Base-by-base conservation (phyloP, 2,888 invertebrate genomes). In the Luperina testacea region DNA sequence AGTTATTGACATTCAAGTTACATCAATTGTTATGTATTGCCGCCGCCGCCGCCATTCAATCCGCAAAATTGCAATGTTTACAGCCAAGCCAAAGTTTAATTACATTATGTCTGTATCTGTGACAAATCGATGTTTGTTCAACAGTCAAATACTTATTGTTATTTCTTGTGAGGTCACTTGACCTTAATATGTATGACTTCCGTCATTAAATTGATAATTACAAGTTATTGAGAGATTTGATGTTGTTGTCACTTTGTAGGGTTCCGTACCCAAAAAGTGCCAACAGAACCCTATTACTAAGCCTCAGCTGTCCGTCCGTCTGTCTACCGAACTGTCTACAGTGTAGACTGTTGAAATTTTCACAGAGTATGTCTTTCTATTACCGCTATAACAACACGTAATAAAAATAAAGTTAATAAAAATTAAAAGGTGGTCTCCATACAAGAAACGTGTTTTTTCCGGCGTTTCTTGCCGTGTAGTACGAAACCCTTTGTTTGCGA, bases 51-150 rank as follows among this genome's bases (percentile, higher is more conserved):
- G 8, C 45, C 51, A 64, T 69, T 53, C 0, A 64, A 72, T 53
- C 38, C 3, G 42, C 20, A 72, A 77, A 77, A 82, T 65, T 72
- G 53, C 24, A 70, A 53, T 73, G 59, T 61, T 83, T 57, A 73
- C 45, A 65, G 61, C 3, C 8, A 27, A 59, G 48, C 9, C n/a
- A 17, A 75, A 53, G 4, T 65, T 57, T n/a, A 9, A 65, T 65
- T 27, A 32, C 3, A 48, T 53, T 76, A 67, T 27, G 24, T 61
- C 51, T 67, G 65, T 70, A 65, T 67, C 61, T 71, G 38, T 63
- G 32, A 68, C 68, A 0, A 82, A 81, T 77, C 13, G 9, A 53
- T 72, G 48, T 69, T 68, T 72, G 27, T 81, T 69, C 32, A 59
- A 72, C 7, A 45, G 17, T 32, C 64, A 64, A 77, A 59, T 38